Evolutionary conservation across 2,797 vertebrate species (phyloP).

Genomic region (Phoeniculus purpureus): DNA sequence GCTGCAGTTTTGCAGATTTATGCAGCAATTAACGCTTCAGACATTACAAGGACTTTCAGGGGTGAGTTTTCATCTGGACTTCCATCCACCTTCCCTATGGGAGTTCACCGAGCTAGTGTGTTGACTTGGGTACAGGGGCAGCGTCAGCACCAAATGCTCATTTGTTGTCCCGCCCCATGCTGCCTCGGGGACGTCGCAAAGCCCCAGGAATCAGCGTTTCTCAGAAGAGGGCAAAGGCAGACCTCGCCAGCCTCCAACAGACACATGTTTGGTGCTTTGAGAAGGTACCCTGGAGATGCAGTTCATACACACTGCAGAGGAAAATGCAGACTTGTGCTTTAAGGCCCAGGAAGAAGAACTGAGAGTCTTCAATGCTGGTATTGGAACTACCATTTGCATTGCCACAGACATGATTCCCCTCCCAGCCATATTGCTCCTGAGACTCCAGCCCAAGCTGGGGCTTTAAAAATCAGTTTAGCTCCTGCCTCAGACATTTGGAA

Average conservation of each 20-base stretch:
- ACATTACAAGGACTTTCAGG: not conserved
- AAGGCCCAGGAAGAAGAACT: not conserved
- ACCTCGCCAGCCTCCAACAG: not conserved
- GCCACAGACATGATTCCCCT: accelerated
- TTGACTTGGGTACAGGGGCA: not conserved
- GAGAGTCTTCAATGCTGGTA: not conserved
- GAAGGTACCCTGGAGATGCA: not conserved
- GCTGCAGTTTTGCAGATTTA: not conserved
- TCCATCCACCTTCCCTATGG: not conserved
- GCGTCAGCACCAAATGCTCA: not conserved
- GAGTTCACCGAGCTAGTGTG: not conserved
- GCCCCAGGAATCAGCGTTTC: accelerated
- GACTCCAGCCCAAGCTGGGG: not conserved
- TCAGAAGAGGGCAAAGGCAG: not conserved
- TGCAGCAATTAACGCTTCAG: not conserved
- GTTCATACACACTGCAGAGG: not conserved
- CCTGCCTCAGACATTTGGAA: not conserved
- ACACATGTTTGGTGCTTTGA: not conserved
- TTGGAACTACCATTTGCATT: not conserved
- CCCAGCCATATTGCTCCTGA: accelerated
- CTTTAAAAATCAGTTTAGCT: not conserved
- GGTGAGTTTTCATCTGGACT: not conserved
- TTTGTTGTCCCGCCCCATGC: accelerated
- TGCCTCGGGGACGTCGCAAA: not conserved
- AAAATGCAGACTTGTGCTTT: not conserved